Evolutionary conservation across 2,888 invertebrate genomes (phyloP), one percentile per base, ranked within the genome.

Genomic region (Odontothrips loti): DNA sequence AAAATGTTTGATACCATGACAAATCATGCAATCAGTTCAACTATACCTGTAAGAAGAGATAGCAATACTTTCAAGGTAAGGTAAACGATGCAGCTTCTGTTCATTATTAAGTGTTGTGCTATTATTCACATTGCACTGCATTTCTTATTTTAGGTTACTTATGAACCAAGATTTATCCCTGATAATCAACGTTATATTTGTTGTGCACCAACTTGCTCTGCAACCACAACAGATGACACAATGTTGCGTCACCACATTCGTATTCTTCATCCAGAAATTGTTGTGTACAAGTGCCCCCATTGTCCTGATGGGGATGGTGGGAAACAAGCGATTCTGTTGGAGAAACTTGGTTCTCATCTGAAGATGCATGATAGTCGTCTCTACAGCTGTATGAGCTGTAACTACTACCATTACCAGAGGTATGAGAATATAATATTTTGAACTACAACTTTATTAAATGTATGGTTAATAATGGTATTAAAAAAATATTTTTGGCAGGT

Each of bases 1-100:
- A 91, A 91, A 84, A 94, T 95, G 90, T 95, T 95, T 85, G 95
- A 95, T 86, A 94, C 93, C 86, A 95, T 95, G 95, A 90, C 92
- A 0, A 95, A 95, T 86, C 89, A 95, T 27, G 95, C 95, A 0
- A 92, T 93, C n/a, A 94, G 93, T 84, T 94, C 92, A 17, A 84
- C 88, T 85, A 82, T 84, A 81, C 29, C 82, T 84, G 15, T 87
- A 86, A 17, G 80, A 27, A 27, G 29, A 0, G 81, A 83, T 63
- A 81, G 51, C 20, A 82, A 82, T 58, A 11, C 80, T 17, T 51
- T 80, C 8, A 82, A 79, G 82, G 80, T 80, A 81, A 80, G 6
- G 23, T 23, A 15, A 58, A 63, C 10, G 20, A 47, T 15, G 79
- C 79, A 9, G 79, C 1, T 63, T 58, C 79, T 63, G n/a, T 27